Evolutionary conservation across 2,888 invertebrate genomes (phyloP), one percentile per base, ranked within the genome.

Genomic region (Seira ritae): DNA sequence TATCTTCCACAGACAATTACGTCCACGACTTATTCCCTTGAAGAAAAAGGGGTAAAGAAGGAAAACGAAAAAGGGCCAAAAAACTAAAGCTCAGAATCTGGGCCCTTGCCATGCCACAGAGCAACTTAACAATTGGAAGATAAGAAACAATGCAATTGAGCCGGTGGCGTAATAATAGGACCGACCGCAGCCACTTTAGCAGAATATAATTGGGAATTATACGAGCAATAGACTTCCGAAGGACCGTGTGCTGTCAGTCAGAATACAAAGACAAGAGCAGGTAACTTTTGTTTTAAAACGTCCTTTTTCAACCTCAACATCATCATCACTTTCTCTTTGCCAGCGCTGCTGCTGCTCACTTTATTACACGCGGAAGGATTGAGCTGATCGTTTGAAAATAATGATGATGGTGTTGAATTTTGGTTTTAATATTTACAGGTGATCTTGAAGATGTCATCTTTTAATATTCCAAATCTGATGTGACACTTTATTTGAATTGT

Each of bases 241-340:
- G 50, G 50, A n/a, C 50, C 50, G n/a, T 42, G 6, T 42, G 42
- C 71, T 69, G 78, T 78, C 77, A 62, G 4, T 71, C 66, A 50
- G 50, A 31, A 31, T 2, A 31, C 31, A 31, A 31, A 31, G 31
- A 31, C 31, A 31, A 31, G 31, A 31, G 3, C 31, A 31, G 31
- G 31, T 8, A 31, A 70, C 71, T 78, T 78, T 78, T 78, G 71
- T 78, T 70, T 78, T 78, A 78, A 71, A 69, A 46, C 15, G 17
- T 50, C 77, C 77, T 78, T 50, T n/a, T 72, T 65, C 66, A 50
- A 50, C 17, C 50, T 50, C 50, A 50, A 50, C 17, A 12, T 50
- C 50, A 12, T 15, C 3, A 50, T 50, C 15, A 50, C 50, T 50
- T 50, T 50, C 50, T n/a, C 50, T 50, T n/a, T 50, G 50, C 50